Evolutionary conservation across 2,888 invertebrate genomes (phyloP), one percentile per base, ranked within the genome.

Genomic region (Synergus umbraculus): DNA sequence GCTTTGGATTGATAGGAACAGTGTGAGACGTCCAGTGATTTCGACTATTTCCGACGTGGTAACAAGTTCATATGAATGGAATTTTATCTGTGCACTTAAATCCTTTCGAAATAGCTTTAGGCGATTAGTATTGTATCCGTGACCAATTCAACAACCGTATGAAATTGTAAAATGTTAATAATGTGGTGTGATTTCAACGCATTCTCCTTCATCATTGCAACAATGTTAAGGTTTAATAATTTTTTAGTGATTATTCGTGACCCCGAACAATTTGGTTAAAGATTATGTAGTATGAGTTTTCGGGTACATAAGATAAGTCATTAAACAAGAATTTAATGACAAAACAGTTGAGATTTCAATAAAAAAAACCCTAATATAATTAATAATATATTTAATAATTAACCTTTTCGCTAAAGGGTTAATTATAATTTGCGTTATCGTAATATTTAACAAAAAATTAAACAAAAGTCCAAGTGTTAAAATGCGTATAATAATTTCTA

Each of bases 71-170:
- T 73, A 73, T 73, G 73, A 73, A 73, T 73, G 73, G 73, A 73
- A 49, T 73, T 73, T 73, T 73, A 73, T 73, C 73, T 37, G 37
- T 43, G 65, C 76, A 29, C 43, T 78, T 65, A 76, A 76, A 79
- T 76, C 29, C 65, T 79, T 76, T 76, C 65, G 69, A 79, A 79
- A 79, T 76, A 66, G 18, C 65, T 66, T 79, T 76, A 9, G 65
- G 37, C 76, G 60, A 79, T 79, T 79, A 76, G 76, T 65, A 49
- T 13, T 78, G 46, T 65, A 79, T 76, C 41, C 22, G 76, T 63
- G 65, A 73, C 63, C 49, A 76, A 78, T 78, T 73, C 73, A 78
- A 37, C 63, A 43, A 73, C 60, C 78, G 54, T n/a, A 78, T 46
- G 63, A 76, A 63, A 78, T 73, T 76, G 67, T 63, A 41, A 60